phyloP scores from a whole-genome alignment of 2,888 invertebrate genomes.

The Archips crataeganus region DNA sequence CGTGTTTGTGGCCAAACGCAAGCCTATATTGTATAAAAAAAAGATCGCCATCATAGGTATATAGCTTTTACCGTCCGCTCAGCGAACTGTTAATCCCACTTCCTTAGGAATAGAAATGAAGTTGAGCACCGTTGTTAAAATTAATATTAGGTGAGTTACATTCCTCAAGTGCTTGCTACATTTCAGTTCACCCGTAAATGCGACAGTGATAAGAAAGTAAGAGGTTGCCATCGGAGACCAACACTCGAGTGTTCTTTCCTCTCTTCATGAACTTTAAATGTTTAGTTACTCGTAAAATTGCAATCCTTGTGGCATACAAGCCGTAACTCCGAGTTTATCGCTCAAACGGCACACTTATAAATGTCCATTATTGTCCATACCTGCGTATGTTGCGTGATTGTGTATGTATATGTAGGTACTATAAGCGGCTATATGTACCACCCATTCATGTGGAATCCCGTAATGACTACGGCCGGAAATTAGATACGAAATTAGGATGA shows the following conservation, averaged over 20 bases:
- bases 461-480: background rate
- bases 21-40: no score
- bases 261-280: background rate
- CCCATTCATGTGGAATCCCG: background rate
- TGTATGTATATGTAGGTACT: background rate
- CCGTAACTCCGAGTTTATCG: background rate
- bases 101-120: no score
- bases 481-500: background rate
- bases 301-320: background rate
- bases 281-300: background rate
- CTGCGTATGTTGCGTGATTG: background rate
- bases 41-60: no score
- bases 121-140: no score
- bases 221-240: no score
- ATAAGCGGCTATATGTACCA: background rate
- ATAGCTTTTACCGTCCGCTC: no score
- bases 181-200: no score
- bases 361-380: background rate
- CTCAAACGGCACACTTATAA: background rate
- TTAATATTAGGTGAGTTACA: no score
- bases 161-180: no score
- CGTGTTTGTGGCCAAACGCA: no score
- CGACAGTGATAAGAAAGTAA: no score
- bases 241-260: background rate
- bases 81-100: no score